Evolutionary conservation across 2,797 vertebrate genomes (phyloP).

Genomic region (Melanotaenia boesemani): DNA sequence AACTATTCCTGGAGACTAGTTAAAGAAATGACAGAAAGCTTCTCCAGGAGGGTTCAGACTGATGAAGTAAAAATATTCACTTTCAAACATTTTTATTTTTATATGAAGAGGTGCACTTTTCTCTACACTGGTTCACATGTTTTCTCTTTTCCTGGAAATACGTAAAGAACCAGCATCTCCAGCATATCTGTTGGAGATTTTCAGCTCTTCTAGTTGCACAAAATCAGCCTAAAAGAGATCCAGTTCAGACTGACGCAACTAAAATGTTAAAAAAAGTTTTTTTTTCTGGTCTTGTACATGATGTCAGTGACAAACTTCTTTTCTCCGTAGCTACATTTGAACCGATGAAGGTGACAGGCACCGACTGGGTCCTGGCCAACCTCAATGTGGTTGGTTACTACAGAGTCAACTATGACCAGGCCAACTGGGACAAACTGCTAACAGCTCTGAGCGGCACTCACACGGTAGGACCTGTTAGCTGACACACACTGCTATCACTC

Average conservation of each 20-base stretch:
- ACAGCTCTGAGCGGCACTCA: background rate
- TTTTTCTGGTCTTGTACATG: background rate
- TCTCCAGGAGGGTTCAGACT: too few relatives aligned
- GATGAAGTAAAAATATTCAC: too few relatives aligned
- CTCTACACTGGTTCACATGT: too few relatives aligned
- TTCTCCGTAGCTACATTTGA: background rate
- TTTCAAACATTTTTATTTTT: too few relatives aligned
- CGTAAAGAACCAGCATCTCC: too few relatives aligned
- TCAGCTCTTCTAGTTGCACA: too few relatives aligned
- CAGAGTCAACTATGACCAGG: conserved; percentile 90
- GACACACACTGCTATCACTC: background rate
- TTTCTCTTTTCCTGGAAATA: too few relatives aligned
- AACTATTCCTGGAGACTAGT: too few relatives aligned
- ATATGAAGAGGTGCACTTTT: too few relatives aligned
- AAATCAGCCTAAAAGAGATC: too few relatives aligned
- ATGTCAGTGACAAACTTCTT: background rate
- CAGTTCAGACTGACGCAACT: background rate
- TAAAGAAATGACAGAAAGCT: too few relatives aligned
- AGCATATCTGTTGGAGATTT: too few relatives aligned
- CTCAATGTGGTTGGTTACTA: conserved; percentile 88
- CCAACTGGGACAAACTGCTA: conserved; percentile 89
- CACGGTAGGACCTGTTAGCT: conserved; percentile 59
- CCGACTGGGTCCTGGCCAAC: conserved; percentile 88
- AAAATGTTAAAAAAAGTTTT: background rate
- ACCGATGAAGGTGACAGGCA: fast-evolving